A percentile compares a stretch with the other conserved stretches of the same genome.
Evolutionary conservation across 1,140 invertebrate genomes (phyloP).

Genomic region (Vanessa tameamea): DNA sequence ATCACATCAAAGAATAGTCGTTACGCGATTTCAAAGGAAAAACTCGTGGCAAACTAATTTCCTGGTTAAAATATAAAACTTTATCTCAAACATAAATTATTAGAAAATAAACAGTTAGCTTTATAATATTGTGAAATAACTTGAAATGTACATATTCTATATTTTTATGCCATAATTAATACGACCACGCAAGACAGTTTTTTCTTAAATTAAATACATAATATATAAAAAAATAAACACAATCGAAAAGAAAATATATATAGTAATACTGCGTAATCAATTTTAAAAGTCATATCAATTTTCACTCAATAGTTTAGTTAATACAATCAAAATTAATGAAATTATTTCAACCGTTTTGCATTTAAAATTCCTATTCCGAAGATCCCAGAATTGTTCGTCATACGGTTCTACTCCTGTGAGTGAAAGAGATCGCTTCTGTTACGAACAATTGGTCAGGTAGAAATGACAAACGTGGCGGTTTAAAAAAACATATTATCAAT

Average conservation of each 20-base stretch:
- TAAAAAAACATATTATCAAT: conserved; percentile 30
- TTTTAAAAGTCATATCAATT: too few species aligned
- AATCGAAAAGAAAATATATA: too few species aligned
- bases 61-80: conserved; percentile 21
- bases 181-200: too few species aligned
- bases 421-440: conserved; percentile 49
- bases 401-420: conserved; percentile 29
- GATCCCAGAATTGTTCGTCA: conserved; percentile 54
- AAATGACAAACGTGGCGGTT: conserved; percentile 50
- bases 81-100: not conserved
- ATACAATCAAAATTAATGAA: not conserved
- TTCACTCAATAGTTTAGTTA: too few species aligned
- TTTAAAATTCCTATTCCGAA: conserved; percentile 53
- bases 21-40: conserved; percentile 26
- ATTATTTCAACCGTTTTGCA: conserved; percentile 33
- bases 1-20: conserved; percentile 11
- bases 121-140: too few species aligned
- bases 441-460: conserved; percentile 62
- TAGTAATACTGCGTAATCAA: too few species aligned
- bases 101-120: too few species aligned
- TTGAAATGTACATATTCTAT: too few species aligned
- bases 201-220: too few species aligned
- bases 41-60: conserved; percentile 28
- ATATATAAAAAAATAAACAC: too few species aligned
- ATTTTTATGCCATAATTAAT: too few species aligned